A percentile compares a stretch with the other conserved stretches of the same genome.
These are phyloP conservation scores for Labia minor DNA, from an alignment of 2,888 invertebrate genomes.

Conservation along the genomic window DNA sequence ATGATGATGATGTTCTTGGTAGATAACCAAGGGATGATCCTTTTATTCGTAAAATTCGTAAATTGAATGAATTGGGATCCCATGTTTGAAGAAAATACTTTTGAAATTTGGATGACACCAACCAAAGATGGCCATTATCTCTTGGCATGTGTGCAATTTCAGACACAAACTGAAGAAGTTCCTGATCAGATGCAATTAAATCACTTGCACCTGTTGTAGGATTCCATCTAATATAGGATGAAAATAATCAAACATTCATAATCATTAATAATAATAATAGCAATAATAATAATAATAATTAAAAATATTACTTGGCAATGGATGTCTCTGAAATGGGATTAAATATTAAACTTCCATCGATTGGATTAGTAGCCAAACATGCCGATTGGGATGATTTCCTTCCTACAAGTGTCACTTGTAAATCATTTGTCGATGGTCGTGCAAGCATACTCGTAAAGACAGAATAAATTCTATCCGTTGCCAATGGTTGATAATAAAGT, in stretches of 20 bases:
- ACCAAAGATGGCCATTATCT: slow-evolving; percentile 63
- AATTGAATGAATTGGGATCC: slow-evolving; percentile 56
- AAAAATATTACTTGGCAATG: slow-evolving; percentile 67
- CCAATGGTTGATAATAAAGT: slow-evolving; percentile 63
- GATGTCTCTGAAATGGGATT: slow-evolving; percentile 72
- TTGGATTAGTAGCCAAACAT: slow-evolving; percentile 58
- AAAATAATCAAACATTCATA: neutral
- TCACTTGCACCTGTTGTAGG: slow-evolving; percentile 36
- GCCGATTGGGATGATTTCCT: slow-evolving; percentile 77
- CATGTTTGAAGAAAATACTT: slow-evolving; percentile 62
- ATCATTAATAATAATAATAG: neutral
- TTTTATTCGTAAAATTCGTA: slow-evolving; percentile 55
- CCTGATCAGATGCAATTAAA: slow-evolving; percentile 58
- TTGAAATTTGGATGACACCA: slow-evolving; percentile 65
- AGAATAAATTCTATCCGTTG: slow-evolving; percentile 65
- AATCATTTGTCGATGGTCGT: slow-evolving; percentile 52
- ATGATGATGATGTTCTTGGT: neutral
- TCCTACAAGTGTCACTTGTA: slow-evolving; percentile 67
- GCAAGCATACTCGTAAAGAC: slow-evolving; percentile 65
- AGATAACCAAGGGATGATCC: neutral
- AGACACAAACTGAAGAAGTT: slow-evolving; percentile 64
- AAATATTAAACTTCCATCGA: slow-evolving; percentile 62
- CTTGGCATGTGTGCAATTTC: slow-evolving; percentile 57
- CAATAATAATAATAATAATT: too few species aligned
- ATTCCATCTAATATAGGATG: neutral